Percentiles rank a stretch among this genome's conserved stretches.
Conservation (phyloP, 1,140 invertebrate species). For the Colletes gigas region DNA sequence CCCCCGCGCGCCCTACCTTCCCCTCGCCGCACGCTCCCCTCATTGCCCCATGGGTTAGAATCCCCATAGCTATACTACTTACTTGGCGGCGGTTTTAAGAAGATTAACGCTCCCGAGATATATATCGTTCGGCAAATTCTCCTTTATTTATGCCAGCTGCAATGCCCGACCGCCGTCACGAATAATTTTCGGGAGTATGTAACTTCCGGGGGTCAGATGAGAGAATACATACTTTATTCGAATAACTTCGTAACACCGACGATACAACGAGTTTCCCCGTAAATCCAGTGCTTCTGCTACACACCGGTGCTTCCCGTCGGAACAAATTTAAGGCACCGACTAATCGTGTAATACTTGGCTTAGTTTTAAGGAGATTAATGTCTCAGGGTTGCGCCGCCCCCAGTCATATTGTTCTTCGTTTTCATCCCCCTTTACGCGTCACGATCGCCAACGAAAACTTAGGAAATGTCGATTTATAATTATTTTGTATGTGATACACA, state of each 20-base stretch:
- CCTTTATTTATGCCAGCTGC: slow-evolving; percentile 37
- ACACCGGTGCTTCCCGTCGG: slow-evolving; percentile 4
- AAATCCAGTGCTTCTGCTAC: slow-evolving; percentile 32
- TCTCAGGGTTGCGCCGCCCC: neutral
- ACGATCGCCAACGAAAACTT: too few species aligned
- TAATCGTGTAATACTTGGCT: slow-evolving; percentile 56
- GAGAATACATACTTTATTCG: slow-evolving; percentile 43
- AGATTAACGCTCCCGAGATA: slow-evolving; percentile 39
- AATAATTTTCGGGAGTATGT: slow-evolving; percentile 39
- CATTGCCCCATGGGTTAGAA: too few species aligned
- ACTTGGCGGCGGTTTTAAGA: slow-evolving; percentile 41
- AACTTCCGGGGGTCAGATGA: slow-evolving; percentile 1
- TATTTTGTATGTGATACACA: too few species aligned
- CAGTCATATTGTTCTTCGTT: neutral
- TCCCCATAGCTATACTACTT: too few species aligned
- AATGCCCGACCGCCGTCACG: slow-evolving; percentile 6
- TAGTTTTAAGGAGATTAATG: slow-evolving; percentile 55
- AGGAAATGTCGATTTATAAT: too few species aligned
- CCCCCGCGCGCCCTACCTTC: too few species aligned
- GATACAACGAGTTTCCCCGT: slow-evolving; percentile 25
- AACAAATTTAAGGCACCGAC: slow-evolving; percentile 44
- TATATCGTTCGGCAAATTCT: slow-evolving; percentile 30
- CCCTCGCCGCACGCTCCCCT: too few species aligned
- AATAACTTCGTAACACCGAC: slow-evolving; percentile 37
- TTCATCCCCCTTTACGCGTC: too few species aligned